Evolutionary conservation across 2,113 vertebrate genomes (phyloP), one percentile per base, ranked within the genome.

Genomic region (Festucalex cinctus): DNA sequence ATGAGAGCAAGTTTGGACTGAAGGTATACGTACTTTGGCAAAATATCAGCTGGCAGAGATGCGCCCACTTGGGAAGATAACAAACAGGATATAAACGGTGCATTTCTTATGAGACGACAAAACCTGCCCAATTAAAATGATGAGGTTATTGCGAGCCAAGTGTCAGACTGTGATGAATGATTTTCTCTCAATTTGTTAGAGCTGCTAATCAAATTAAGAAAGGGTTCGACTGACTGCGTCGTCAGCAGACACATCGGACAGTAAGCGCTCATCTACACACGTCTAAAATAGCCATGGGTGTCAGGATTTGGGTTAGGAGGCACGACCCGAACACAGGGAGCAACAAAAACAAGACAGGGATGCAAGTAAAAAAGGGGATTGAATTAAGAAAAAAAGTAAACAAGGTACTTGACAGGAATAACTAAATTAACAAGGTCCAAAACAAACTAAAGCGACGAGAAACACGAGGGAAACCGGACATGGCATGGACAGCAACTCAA

Each of bases 41-140:
- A 26, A 28, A 48, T 24, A 73, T 60, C 36, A 22, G 37, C 39
- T 9, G 0, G 51, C 37, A 56, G 17, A 9, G 26, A 22, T 19
- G 46, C 19, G 17, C 1, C 36, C 49, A 24, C 7, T 35, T 22
- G 0, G 20, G 58, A 53, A 26, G 36, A 63, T 39, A n/a, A 54
- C 8, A 17, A n/a, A 26, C 0, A 2, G 39, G 35, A 44, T 59
- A 56, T 51, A 32, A 22, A 54, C 62, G 67, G 66, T 63, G 61
- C 73, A 36, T 68, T 58, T n/a, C 36, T 48, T 41, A 28, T 9
- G 22, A 48, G 46, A 66, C 46, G n/a, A 13, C 48, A 70, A 65
- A 71, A 77, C 63, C 54, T 49, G 51, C 53, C 46, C 61, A 70
- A 69, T 79, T 58, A 46, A 68, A 74, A 58, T 53, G 48, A 32